A percentile compares a stretch with the other conserved stretches of the same genome.
Conservation (phyloP, 2,113 vertebrate genomes). For the Podilymbus podiceps region DNA sequence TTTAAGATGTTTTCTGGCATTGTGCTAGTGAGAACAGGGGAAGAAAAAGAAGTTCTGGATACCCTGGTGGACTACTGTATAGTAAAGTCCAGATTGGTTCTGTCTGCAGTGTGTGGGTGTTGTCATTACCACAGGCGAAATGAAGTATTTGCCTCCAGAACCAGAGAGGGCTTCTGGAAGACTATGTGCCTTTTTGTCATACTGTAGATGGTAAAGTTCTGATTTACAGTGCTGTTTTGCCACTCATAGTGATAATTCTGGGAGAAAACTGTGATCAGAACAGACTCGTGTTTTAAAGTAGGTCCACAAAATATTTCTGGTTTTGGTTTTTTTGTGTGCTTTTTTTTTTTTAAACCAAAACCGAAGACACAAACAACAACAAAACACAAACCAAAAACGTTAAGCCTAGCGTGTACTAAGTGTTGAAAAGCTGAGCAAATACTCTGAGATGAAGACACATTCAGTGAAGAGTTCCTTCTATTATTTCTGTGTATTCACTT, state of each 20-base stretch:
- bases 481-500: background rate
- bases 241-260: background rate
- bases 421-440: background rate
- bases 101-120: background rate
- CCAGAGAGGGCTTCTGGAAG: background rate
- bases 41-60: background rate
- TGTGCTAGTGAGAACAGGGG: background rate
- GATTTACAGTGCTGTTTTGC: background rate
- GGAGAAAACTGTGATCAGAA: background rate
- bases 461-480: background rate
- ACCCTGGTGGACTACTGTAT: background rate
- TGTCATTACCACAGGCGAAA: background rate
- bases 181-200: background rate
- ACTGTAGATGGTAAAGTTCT: background rate
- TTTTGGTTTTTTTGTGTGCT: too few relatives aligned
- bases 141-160: background rate
- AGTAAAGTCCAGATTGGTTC: background rate
- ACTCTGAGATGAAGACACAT: background rate
- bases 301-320: background rate
- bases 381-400: background rate
- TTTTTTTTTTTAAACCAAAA: background rate
- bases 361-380: background rate
- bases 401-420: background rate
- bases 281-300: background rate
- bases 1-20: slow-evolving; percentile 26